Conservation (phyloP, 35 echinoderm and acorn worm genomes). For the Ptychodera flava region DNA sequence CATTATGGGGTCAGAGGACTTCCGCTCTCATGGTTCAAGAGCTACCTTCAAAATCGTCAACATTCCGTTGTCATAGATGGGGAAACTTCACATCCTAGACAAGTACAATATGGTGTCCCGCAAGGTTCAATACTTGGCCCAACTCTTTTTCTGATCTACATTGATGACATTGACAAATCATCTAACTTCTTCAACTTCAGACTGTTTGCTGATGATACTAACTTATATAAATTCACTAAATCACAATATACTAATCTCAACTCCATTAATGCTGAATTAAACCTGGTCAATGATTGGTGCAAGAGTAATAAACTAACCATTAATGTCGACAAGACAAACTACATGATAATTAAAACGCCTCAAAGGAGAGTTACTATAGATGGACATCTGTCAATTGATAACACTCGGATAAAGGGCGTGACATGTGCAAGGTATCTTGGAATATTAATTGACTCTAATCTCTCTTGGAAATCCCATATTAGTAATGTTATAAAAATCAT, state of each 20-base stretch:
- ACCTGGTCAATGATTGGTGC: neutral
- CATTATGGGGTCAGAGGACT: slow-evolving; percentile 20
- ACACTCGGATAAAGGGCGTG: neutral
- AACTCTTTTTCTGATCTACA: neutral
- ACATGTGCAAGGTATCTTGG: neutral
- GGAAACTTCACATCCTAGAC: neutral
- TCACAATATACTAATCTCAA: neutral
- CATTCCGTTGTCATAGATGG: slow-evolving; percentile 14
- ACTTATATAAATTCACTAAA: neutral
- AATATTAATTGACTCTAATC: neutral
- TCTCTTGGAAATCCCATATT: neutral
- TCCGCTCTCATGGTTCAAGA: slow-evolving; percentile 7
- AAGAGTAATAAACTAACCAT: neutral
- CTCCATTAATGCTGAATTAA: neutral
- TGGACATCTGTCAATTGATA: neutral
- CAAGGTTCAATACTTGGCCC: neutral
- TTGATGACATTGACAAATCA: neutral
- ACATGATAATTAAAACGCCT: neutral
- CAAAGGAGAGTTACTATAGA: neutral
- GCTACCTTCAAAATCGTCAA: slow-evolving; percentile 12
- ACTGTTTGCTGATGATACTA: slow-evolving; percentile 4
- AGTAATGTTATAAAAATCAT: neutral
- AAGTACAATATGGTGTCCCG: neutral
- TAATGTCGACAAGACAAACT: neutral
- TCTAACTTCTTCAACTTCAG: neutral